These are phyloP conservation scores for Acrobasis repandana DNA, from an alignment of 2,888 invertebrate genomes.

Conservation along the genomic window DNA sequence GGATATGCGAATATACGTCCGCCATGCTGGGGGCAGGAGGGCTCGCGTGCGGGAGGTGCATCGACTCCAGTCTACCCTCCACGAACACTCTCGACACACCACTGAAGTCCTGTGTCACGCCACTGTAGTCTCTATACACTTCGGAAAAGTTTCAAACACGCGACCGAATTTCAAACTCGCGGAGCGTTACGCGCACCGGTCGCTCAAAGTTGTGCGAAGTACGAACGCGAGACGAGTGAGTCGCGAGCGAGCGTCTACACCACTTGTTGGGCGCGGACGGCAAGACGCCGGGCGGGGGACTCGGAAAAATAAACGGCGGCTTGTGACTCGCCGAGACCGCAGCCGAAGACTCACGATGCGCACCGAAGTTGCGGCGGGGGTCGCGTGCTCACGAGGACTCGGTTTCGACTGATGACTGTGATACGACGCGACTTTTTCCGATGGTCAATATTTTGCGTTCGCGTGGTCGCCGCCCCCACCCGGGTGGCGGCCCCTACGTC, in stretches of 20 bases:
- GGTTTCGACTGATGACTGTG: constrained; percentile 83
- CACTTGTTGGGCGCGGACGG: constrained; percentile 76
- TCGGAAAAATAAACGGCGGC: constrained; percentile 70
- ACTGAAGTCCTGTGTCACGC: constrained; percentile 68
- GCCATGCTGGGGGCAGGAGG: constrained; percentile 85
- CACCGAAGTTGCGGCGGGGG: constrained; percentile 72
- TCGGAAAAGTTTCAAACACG: constrained; percentile 69
- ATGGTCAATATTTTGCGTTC: constrained; percentile 84
- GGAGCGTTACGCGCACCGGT: constrained; percentile 59
- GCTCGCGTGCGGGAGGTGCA: constrained; percentile 86
- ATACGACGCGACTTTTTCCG: constrained; percentile 84
- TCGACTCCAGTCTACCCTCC: constrained; percentile 75
- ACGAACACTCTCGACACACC: constrained; percentile 66
- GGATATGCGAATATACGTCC: constrained; percentile 89
- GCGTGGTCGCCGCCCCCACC: constrained; percentile 81
- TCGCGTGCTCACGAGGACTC: constrained; percentile 78
- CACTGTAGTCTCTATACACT: constrained; percentile 64
- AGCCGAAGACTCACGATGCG: constrained; percentile 79
- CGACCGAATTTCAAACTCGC: constrained; percentile 52
- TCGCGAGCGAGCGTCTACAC: constrained; percentile 63
- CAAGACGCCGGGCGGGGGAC: constrained; percentile 77
- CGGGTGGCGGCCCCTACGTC: constrained; percentile 80
- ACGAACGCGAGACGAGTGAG: constrained; percentile 73
- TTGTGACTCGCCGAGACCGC: constrained; percentile 68
- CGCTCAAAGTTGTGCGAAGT: constrained; percentile 75